These are phyloP conservation scores for Hipposideros larvatus DNA, from an alignment of 2,797 vertebrate genomes.

Conservation along the genomic window DNA sequence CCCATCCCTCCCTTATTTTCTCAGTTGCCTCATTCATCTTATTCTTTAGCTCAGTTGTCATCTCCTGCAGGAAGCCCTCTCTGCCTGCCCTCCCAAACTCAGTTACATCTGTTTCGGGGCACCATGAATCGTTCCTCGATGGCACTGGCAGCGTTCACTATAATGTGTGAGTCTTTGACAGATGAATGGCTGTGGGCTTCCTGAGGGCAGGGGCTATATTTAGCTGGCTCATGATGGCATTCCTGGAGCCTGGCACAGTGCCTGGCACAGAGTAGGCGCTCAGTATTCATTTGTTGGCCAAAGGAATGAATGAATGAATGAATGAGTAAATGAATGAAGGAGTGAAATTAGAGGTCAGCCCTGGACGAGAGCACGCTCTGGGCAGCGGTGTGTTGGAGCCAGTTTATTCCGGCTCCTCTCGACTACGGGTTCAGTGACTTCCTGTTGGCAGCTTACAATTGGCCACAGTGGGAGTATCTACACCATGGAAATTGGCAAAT, in stretches of 20 bases:
- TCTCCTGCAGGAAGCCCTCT: not conserved
- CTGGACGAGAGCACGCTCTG: fast-evolving
- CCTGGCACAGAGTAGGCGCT: not conserved
- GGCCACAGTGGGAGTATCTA: not conserved
- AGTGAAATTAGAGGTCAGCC: not conserved
- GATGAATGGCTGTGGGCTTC: not conserved
- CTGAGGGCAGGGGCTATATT: not conserved
- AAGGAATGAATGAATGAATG: not conserved
- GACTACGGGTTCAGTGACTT: not conserved
- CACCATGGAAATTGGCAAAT: not conserved
- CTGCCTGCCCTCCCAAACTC: not conserved
- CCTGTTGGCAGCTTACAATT: not conserved
- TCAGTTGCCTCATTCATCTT: not conserved
- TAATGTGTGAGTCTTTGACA: not conserved
- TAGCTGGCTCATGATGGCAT: not conserved
- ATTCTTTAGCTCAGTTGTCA: not conserved
- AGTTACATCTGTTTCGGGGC: fast-evolving
- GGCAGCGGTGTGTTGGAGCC: not conserved
- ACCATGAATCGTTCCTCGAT: fast-evolving
- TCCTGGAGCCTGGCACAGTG: not conserved
- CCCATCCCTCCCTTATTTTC: not conserved
- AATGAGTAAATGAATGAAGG: not conserved
- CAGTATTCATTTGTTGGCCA: not conserved
- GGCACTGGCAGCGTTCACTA: not conserved
- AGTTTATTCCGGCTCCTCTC: not conserved